Evolutionary conservation across 2,113 vertebrate genomes (phyloP).

Genomic region (Nerophis lumbriciformis): DNA sequence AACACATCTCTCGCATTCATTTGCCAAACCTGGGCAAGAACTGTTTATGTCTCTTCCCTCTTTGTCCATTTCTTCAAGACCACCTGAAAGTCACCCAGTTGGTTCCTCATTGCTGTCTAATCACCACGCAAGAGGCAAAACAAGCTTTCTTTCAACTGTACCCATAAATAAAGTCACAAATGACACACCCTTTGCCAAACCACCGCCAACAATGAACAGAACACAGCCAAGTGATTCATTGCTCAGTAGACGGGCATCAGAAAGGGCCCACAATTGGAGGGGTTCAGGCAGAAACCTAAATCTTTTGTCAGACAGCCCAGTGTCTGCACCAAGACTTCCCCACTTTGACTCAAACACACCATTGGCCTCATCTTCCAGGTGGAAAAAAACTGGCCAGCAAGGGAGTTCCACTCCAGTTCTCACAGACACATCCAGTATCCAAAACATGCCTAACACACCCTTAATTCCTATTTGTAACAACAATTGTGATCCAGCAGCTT

Average conservation of each 20-base stretch:
- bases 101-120: constrained; percentile 12
- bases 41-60: constrained; percentile 26
- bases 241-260: constrained; percentile 17
- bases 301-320: constrained; percentile 8
- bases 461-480: constrained; percentile 18
- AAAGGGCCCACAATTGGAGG: constrained; percentile 16
- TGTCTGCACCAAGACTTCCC: constrained; percentile 18
- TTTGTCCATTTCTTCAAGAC: constrained; percentile 23
- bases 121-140: constrained; percentile 24
- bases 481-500: constrained; percentile 9
- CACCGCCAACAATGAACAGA: constrained; percentile 13
- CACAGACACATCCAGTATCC: constrained; percentile 13
- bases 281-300: constrained; percentile 18
- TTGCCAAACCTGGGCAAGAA: constrained; percentile 33
- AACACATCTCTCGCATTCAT: constrained; percentile 16
- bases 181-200: constrained; percentile 24
- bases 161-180: constrained; percentile 16
- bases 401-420: constrained; percentile 4
- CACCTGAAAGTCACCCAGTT: constrained; percentile 12
- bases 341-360: constrained; percentile 36
- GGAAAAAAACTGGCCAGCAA: constrained; percentile 50
- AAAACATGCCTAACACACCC: constrained; percentile 19
- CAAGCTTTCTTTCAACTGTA: constrained; percentile 21
- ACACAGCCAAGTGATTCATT: constrained; percentile 17
- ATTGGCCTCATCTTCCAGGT: constrained; percentile 43